Base-by-base conservation (phyloP, 2,113 vertebrate genomes). In the Ceuthmochares aereus region DNA sequence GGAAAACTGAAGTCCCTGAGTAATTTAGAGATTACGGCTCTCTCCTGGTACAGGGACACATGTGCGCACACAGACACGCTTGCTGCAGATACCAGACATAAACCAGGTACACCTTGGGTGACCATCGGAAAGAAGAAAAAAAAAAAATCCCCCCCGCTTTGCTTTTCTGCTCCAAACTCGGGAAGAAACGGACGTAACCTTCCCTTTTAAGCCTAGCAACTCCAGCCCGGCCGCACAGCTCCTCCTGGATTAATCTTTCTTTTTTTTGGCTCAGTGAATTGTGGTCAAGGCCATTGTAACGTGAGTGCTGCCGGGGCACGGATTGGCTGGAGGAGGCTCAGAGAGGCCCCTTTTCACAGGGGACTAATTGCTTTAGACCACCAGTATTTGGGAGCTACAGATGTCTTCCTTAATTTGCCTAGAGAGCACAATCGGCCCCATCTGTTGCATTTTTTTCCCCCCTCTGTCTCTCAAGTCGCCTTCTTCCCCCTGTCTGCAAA, bases 371-470 rank as follows among this genome's bases (percentile, higher is more conserved):
- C 99, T 98, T 98, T 97, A 98, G 98, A 99, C 98, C 98, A 98
- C 98, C 98, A 98, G 99, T 99, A 98, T 98, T 98, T 98, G 98
- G 98, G 98, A 98, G 98, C 98, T 99, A 99, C 99, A 99, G 99
- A 99, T 99, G 99, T 99, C 99, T 98, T 98, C 98, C 98, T 99
- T 99, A 99, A 99, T 99, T 99, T 99, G 99, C 98, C 98, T 98
- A 98, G 98, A 98, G 98, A 98, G 98, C 99, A 99, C 99, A 99
- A 99, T 99, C 98, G 98, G 98, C 96, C 99, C 99, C 99, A 99
- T 99, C 99, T 99, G 99, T 99, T 99, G 99, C 98, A 98, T 99
- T 99, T 99, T 99, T 98, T 95, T 95, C 91, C 96, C 96, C 95
- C 95, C 95, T 97, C 97, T 97, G 96, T 95, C 95, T 85, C 96